Evolutionary conservation across 2,113 vertebrate species (phyloP).

Genomic region (Noturus placidus): DNA sequence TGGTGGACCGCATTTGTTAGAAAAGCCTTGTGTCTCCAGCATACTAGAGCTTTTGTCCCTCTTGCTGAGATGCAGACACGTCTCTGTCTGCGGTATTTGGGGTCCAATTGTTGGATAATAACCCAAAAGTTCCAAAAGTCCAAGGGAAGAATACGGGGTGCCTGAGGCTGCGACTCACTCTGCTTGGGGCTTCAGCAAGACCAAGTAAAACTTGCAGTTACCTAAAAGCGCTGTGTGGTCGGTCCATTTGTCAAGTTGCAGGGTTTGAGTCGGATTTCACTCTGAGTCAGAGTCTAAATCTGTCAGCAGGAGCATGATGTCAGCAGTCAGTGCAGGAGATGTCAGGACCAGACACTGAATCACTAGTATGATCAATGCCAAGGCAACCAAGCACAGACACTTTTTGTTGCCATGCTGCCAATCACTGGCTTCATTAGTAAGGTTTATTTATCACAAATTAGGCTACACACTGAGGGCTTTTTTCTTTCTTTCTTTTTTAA

Average conservation of each 20-base stretch:
- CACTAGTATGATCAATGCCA: background rate
- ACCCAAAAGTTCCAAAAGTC: background rate
- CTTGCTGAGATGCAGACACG: background rate
- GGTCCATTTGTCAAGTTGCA: background rate
- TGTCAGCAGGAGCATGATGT: background rate
- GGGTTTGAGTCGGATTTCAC: background rate
- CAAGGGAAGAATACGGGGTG: background rate
- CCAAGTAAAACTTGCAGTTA: background rate
- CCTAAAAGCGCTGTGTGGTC: background rate
- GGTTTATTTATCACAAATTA: background rate
- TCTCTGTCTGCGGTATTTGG: background rate
- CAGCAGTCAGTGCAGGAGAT: background rate
- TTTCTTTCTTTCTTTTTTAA: background rate
- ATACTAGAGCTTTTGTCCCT: background rate
- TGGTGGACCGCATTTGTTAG: background rate
- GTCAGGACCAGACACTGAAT: background rate
- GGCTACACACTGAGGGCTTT: too few species aligned
- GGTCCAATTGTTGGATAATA: background rate
- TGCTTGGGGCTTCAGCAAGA: background rate
- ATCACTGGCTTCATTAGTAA: background rate
- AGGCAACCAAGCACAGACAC: background rate
- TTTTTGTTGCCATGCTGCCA: background rate
- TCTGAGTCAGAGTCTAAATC: background rate
- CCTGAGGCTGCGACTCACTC: background rate
- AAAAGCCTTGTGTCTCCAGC: background rate